Conservation (phyloP, 2,113 vertebrate genomes). For the Sturnus vulgaris region DNA sequence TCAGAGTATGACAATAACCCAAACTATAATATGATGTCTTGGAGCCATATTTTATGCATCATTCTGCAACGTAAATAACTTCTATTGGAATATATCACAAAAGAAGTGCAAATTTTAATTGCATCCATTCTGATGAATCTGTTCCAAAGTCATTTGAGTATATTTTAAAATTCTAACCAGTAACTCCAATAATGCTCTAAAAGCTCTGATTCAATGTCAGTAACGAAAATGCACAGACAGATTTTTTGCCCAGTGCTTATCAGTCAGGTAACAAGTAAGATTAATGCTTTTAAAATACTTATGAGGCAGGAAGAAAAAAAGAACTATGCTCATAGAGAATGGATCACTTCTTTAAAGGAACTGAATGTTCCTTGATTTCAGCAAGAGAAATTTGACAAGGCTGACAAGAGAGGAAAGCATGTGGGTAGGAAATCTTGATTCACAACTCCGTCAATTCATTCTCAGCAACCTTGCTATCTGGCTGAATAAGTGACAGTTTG, state of each 20-base stretch:
- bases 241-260: slow-evolving; percentile 24
- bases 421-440: slow-evolving; percentile 53
- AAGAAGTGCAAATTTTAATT: neutral
- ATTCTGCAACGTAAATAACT: neutral
- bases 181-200: neutral
- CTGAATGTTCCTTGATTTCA: slow-evolving; percentile 10
- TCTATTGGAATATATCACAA: neutral
- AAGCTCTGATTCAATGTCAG: slow-evolving; percentile 8
- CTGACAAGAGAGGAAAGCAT: slow-evolving; percentile 18
- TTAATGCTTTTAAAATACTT: slow-evolving; percentile 39
- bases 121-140: neutral
- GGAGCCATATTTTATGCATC: neutral
- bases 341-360: slow-evolving; percentile 11
- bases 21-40: neutral
- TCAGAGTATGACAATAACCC: neutral
- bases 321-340: neutral
- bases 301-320: slow-evolving; percentile 13
- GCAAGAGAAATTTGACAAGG: slow-evolving; percentile 31
- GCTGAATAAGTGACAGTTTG: slow-evolving; percentile 15
- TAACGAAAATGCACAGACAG: neutral
- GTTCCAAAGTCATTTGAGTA: neutral
- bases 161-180: slow-evolving; percentile 8
- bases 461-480: slow-evolving; percentile 17
- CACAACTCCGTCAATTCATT: slow-evolving; percentile 28
- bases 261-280: slow-evolving; percentile 40